Base-by-base conservation (phyloP, 2,113 vertebrate species). In the Fulica atra region DNA sequence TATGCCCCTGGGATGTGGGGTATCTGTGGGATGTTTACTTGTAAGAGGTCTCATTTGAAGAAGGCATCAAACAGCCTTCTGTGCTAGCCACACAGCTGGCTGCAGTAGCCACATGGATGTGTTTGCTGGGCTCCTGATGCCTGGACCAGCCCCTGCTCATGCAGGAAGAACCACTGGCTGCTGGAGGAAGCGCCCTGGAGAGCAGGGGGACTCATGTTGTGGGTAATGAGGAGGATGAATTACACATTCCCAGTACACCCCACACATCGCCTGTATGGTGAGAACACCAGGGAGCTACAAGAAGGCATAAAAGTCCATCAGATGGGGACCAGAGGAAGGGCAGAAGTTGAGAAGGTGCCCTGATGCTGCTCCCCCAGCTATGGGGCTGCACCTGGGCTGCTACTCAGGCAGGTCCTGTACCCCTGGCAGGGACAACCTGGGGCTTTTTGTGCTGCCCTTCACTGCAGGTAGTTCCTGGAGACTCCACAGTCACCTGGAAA, bases 181-280 rank as follows among this genome's bases (percentile, higher is more conserved):
- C 60, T 40, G 29, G 53, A 28, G 46, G 36, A 56, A 64, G 26
- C 31, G 63, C 33, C 42, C 23, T 3, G 10, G 81, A 61, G 76
- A 74, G 68, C 38, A 13, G 17, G 10, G 44, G 14, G 17, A 28
- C 31, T 40, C 1, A 0, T 0, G 7, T 11, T 19, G 17, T 7
- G 57, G 31, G 70, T 18, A 26, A 51, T 17, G 9, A 19, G 44
- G 71, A 72, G 35, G 59, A 42, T 16, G 53, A 13, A 31, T 15
- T 36, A 19, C 44, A 28, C 0, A 1, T 11, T 8, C 18, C 25
- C 44, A 28, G 15, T 13, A 9, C 5, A 26, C 4, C 18, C 21
- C 29, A 24, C 29, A 15, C 44, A 16, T 8, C 4, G n/a, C 16
- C 51, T 29, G 28, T 9, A 25, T 2, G 28, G 16, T 35, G 20